Conservation (phyloP, 2,888 invertebrate species). For the Neria commutata region DNA sequence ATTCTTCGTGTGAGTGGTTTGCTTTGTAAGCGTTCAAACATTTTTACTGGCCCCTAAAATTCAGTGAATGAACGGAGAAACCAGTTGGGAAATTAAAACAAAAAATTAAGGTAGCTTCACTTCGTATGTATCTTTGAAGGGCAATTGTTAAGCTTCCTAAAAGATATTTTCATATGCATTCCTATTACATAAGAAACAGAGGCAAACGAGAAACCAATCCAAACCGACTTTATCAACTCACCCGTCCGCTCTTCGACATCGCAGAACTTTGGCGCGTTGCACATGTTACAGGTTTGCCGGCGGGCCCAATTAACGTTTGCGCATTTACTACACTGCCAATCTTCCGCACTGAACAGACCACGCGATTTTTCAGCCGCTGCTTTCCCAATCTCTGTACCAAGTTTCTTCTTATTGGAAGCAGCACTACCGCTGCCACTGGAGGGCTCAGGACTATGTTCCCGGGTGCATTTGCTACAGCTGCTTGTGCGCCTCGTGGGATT, state of each 20-base stretch:
- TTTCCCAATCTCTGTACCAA: conserved; percentile 97
- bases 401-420: conserved; percentile 68
- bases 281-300: conserved; percentile 95
- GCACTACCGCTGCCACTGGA: conserved; percentile 37
- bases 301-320: conserved; percentile 97
- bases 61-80: too few relatives aligned
- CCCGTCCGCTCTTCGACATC: conserved; percentile 83
- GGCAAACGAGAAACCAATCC: neutral
- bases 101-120: too few relatives aligned
- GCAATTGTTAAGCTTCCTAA: neutral
- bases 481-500: conserved; percentile 90
- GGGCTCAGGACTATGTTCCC: conserved; percentile 42
- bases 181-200: neutral
- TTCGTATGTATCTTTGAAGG: neutral
- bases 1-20: too few relatives aligned
- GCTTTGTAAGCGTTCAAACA: too few relatives aligned
- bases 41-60: too few relatives aligned
- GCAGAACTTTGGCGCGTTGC: conserved; percentile 96
- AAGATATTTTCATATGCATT: neutral
- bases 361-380: conserved; percentile 97
- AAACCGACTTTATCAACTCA: conserved; percentile 40
- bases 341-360: conserved; percentile 84
- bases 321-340: conserved; percentile 99
- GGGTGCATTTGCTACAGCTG: conserved; percentile 76
- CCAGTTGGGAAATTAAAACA: too few relatives aligned